phyloP scores from a whole-genome alignment of 2,797 vertebrate species.

The Denticeps clupeoides region DNA sequence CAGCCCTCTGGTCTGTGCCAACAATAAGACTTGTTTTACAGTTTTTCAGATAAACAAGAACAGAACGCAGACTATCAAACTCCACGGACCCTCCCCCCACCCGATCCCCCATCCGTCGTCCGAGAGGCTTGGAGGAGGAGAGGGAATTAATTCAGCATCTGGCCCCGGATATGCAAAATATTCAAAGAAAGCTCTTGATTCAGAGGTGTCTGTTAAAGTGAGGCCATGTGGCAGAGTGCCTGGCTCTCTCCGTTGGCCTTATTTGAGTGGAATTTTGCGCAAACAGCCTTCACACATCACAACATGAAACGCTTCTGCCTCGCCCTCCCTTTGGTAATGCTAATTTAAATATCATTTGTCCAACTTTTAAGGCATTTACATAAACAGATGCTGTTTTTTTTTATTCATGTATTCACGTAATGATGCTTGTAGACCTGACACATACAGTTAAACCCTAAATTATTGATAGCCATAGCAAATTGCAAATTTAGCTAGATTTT shows the following conservation, averaged over 20 bases:
- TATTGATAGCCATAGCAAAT: no score
- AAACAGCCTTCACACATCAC: slow-evolving; percentile 17
- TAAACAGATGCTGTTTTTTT: slow-evolving; percentile 24
- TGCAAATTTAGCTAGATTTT: no score
- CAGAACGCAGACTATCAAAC: no score
- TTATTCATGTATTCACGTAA: no score
- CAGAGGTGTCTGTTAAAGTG: not conserved
- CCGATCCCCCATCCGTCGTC: slow-evolving; percentile 22
- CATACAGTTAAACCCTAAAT: no score
- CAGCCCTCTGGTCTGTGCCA: slow-evolving; percentile 44
- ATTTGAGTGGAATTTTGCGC: slow-evolving; percentile 9
- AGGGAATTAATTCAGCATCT: not conserved
- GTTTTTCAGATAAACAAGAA: slow-evolving; percentile 32
- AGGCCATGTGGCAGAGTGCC: not conserved
- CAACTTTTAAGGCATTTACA: slow-evolving; percentile 11
- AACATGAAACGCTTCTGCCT: slow-evolving; percentile 7
- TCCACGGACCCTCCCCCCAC: slow-evolving; percentile 12
- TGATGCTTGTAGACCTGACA: no score
- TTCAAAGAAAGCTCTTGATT: slow-evolving; percentile 4
- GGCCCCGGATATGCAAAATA: slow-evolving; percentile 5
- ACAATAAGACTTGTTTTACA: slow-evolving; percentile 51
- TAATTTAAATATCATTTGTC: slow-evolving; percentile 17
- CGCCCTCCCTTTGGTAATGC: slow-evolving; percentile 9
- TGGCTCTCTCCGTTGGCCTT: slow-evolving; percentile 6
- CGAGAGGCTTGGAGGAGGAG: slow-evolving; percentile 29